Conservation (phyloP, 2,888 invertebrate species). For the Napeogenes sylphis region DNA sequence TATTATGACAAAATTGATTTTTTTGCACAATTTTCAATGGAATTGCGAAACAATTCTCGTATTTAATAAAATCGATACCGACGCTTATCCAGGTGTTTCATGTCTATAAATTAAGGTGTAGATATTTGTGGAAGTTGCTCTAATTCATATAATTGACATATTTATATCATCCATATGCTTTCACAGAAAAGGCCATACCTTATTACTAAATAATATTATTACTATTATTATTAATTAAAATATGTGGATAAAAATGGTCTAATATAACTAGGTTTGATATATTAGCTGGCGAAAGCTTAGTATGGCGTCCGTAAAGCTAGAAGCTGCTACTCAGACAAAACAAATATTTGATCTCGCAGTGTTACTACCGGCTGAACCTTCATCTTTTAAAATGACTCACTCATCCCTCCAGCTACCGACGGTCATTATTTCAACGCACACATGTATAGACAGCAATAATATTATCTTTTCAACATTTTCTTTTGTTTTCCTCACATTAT, state of each 20-base stretch:
- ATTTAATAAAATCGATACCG: background rate
- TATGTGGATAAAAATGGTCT: no score
- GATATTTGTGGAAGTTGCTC: background rate
- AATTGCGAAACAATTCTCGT: no score
- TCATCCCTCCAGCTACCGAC: conserved; percentile 18
- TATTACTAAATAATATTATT: no score
- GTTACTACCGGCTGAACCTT: conserved; percentile 9
- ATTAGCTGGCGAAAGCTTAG: no score
- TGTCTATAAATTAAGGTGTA: no score
- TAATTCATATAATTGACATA: background rate
- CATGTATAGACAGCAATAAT: background rate
- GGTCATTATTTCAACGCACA: conserved; percentile 25
- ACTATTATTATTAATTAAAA: no score
- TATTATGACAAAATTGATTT: no score
- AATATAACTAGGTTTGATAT: no score
- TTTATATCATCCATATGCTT: no score
- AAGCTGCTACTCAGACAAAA: conserved; percentile 16
- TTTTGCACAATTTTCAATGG: no score
- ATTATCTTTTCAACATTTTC: conserved; percentile 5
- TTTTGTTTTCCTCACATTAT: conserved; percentile 12
- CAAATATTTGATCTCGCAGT: conserved; percentile 22
- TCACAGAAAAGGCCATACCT: no score
- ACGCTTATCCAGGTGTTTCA: background rate
- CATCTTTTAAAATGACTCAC: conserved; percentile 20
- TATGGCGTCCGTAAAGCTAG: conserved; percentile 2